Base-by-base conservation (phyloP, 2,113 vertebrate genomes). In the Rhabdornis inornatus region DNA sequence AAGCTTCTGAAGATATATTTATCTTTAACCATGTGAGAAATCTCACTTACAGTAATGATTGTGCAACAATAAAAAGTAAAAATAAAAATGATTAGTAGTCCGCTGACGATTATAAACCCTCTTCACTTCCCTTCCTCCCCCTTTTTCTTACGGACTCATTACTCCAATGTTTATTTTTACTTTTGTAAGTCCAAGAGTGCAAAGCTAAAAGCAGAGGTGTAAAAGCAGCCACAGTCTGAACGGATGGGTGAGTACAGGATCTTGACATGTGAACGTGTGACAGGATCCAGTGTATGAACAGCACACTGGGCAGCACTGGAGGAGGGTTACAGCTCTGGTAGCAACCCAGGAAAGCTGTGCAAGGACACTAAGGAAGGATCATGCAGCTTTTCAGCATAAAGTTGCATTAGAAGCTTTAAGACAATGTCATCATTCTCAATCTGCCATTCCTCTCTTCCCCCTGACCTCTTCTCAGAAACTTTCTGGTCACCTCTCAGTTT, bases 1-100 rank as follows among this genome's bases (percentile, higher is more conserved):
- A 94, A 90, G 68, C 85, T 83, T 93, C 82, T 93, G 85, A 90
- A 94, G 83, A 92, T 90, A 78, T 68, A 90, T 91, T 84, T 94
- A 94, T 91, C 82, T 85, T 95, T 90, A 90, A 86, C 75, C 83
- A 96, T 68, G 74, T 90, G 92, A 97, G 76, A 94, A 96, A 80
- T 78, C 56, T 94, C 83, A 88, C 81, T 91, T 89, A 90, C 25
- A 5, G 64, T 93, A 96, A 95, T 63, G 72, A 96, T 37, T 89
- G 71, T 68, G 76, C 88, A 96, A 96, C 52, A 77, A 80, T 86
- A 96, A 95, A 87, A 92, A 69, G 84, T 55, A 91, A 96, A 96
- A 95, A 92, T 90, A 94, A 95, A 95, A 94, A 91, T 76, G 1
- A 95, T 80, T 93, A 96, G 79, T 86, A 88, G 85, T 21, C 94